phyloP scores from a whole-genome alignment of 2,888 invertebrate genomes.

The Gibbula magus region DNA sequence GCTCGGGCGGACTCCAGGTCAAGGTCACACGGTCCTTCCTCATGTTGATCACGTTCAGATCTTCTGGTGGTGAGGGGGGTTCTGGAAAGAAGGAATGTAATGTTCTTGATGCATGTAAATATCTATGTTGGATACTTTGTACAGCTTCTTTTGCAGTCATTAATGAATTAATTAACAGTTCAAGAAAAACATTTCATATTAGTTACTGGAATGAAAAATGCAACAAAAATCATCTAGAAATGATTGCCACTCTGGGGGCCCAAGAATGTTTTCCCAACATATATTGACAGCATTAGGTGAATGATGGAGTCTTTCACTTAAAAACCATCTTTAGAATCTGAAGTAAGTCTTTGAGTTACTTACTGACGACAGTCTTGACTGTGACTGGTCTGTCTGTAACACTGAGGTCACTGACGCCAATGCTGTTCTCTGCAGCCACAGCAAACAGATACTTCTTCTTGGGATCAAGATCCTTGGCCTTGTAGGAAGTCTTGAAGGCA shows the following conservation, averaged over 20 bases:
- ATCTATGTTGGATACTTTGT: too few relatives aligned
- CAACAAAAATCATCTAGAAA: too few relatives aligned
- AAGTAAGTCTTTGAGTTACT: slow-evolving; percentile 29
- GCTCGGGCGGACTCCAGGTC: slow-evolving; percentile 73
- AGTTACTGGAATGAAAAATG: too few relatives aligned
- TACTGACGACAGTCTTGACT: slow-evolving; percentile 55
- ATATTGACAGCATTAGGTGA: too few relatives aligned
- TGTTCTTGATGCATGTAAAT: too few relatives aligned
- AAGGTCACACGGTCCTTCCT: slow-evolving; percentile 53
- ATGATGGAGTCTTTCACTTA: too few relatives aligned
- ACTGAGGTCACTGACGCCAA: slow-evolving; percentile 89
- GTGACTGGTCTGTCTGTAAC: slow-evolving; percentile 73
- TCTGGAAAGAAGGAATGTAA: slow-evolving; percentile 77
- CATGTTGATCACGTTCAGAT: slow-evolving; percentile 53
- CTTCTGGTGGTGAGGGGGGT: slow-evolving; percentile 90
- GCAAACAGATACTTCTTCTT: slow-evolving; percentile 91
- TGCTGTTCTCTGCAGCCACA: slow-evolving; percentile 92
- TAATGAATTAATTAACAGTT: too few relatives aligned
- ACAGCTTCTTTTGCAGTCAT: too few relatives aligned
- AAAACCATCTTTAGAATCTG: background rate
- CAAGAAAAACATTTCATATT: too few relatives aligned
- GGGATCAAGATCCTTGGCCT: slow-evolving; percentile 78
- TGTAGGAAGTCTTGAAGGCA: slow-evolving; percentile 47
- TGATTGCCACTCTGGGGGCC: too few relatives aligned
- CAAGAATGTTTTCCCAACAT: too few relatives aligned